These are phyloP conservation scores for Tachysurus fulvidraco DNA, from an alignment of 2,113 vertebrate genomes.

Conservation along the genomic window DNA sequence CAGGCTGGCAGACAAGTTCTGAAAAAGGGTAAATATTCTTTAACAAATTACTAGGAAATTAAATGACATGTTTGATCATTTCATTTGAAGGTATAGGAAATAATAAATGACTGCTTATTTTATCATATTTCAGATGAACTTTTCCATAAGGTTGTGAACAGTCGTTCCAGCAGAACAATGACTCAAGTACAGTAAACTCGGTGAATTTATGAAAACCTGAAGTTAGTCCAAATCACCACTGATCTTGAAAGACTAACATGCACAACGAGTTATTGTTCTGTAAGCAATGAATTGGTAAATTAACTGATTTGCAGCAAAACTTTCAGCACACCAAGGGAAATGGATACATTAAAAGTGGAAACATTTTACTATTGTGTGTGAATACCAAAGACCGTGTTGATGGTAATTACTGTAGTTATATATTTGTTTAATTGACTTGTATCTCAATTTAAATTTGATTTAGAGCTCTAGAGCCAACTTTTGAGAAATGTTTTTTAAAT, in stretches of 20 bases:
- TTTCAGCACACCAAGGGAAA: conserved; percentile 37
- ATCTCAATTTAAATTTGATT: conserved; percentile 36
- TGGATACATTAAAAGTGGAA: conserved; percentile 30
- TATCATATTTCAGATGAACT: conserved; percentile 66
- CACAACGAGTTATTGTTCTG: conserved; percentile 39
- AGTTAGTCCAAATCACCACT: conserved; percentile 13
- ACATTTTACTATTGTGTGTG: conserved; percentile 45
- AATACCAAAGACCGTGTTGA: conserved; percentile 37
- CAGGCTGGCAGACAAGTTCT: conserved; percentile 62
- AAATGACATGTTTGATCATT: background rate
- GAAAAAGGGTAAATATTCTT: conserved; percentile 66
- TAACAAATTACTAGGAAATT: background rate
- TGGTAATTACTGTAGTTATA: conserved; percentile 34
- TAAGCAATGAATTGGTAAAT: conserved; percentile 36
- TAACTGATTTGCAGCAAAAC: conserved; percentile 41
- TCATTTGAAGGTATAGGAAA: background rate
- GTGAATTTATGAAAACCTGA: background rate
- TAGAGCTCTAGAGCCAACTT: conserved; percentile 27
- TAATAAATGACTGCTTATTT: conserved; percentile 6
- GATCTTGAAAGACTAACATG: conserved; percentile 18
- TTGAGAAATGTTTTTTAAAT: conserved; percentile 34
- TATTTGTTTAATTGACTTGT: conserved; percentile 41
- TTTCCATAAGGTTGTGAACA: conserved; percentile 70
- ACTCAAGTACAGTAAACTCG: conserved; percentile 57
- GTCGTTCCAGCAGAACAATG: conserved; percentile 70